phyloP scores from a whole-genome alignment of 1,140 invertebrate species.

The Rhagoletis pomonella region DNA sequence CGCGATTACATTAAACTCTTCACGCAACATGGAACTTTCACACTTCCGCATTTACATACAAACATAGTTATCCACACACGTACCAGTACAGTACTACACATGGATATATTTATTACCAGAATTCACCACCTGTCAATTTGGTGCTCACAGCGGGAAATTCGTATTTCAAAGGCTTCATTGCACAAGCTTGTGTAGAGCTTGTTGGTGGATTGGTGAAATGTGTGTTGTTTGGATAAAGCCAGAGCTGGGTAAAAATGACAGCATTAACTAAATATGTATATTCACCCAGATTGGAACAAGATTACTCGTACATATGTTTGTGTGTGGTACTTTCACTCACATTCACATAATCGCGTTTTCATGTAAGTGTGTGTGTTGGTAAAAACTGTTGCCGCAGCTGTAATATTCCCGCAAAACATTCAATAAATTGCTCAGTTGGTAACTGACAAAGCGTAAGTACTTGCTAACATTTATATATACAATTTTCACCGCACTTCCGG shows the following conservation, averaged over 20 bases:
- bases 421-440: background rate
- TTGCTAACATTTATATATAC: background rate
- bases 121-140: conserved; percentile 33
- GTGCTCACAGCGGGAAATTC: conserved; percentile 5
- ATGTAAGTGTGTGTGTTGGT: background rate
- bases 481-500: background rate
- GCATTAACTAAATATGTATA: background rate
- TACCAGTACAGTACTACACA: background rate
- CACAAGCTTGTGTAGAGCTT: background rate
- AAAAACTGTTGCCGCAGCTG: background rate
- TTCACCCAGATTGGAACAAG: background rate
- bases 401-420: background rate
- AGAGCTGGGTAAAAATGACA: background rate
- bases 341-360: too few species aligned
- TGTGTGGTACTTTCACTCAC: too few species aligned
- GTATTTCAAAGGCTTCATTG: background rate
- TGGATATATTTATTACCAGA: background rate
- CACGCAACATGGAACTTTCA: background rate
- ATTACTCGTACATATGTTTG: too few species aligned
- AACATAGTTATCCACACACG: too few species aligned
- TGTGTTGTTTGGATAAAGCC: background rate
- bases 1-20: background rate
- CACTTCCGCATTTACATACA: background rate
- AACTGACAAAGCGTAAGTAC: background rate
- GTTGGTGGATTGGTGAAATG: background rate